Conservation (phyloP, 2,797 vertebrate species). For the Halcyon badia region DNA sequence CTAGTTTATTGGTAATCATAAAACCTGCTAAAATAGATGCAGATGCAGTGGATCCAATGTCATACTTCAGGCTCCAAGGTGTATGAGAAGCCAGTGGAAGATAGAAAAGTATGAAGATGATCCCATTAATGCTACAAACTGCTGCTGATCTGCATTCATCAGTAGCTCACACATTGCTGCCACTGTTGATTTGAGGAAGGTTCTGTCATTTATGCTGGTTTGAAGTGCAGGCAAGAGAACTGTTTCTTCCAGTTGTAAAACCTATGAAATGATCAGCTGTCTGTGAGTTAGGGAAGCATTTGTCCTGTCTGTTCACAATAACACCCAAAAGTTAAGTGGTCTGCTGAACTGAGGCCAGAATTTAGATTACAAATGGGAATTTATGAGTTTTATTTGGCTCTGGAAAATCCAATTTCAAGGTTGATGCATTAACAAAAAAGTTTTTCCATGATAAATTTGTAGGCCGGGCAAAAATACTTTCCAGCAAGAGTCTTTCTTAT, state of each 20-base stretch:
- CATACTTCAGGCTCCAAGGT: neutral
- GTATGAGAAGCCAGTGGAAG: neutral
- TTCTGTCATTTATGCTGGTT: neutral
- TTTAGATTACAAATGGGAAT: neutral
- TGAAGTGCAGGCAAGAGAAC: neutral
- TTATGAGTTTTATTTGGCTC: neutral
- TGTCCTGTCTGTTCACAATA: neutral
- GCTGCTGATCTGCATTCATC: neutral
- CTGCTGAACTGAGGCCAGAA: neutral
- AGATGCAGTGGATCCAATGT: neutral
- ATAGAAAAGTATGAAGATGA: neutral
- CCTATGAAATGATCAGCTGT: neutral
- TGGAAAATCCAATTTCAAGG: conserved; percentile 31
- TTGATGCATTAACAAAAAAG: neutral
- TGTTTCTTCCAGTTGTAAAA: neutral
- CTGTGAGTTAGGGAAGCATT: neutral
- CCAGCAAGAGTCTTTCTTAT: neutral
- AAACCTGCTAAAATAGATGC: neutral
- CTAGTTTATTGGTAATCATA: neutral
- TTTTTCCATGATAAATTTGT: neutral
- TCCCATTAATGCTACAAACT: neutral
- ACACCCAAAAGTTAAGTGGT: neutral
- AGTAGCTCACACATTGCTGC: neutral
- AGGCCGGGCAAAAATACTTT: neutral
- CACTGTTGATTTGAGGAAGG: neutral